A percentile compares a stretch with the other conserved stretches of the same genome.
phyloP scores from a whole-genome alignment of 2,797 vertebrate species.

The Hapalemur alaotrensis region DNA sequence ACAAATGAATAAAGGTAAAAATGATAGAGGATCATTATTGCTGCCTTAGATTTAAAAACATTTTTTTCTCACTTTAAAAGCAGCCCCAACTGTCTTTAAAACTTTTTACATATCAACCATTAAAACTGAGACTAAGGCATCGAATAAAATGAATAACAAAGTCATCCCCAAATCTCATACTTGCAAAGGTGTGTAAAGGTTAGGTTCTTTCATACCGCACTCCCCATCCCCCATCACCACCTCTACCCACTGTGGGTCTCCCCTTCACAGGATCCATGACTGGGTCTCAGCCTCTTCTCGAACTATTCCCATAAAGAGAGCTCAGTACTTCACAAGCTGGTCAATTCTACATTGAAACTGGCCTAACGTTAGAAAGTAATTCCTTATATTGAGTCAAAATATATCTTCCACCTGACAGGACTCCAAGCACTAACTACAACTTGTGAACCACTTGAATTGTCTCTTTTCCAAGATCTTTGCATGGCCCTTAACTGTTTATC shows the following conservation, averaged over 20 bases:
- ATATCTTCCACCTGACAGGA: background rate
- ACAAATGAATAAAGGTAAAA: background rate
- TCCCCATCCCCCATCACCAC: background rate
- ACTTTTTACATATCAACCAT: background rate
- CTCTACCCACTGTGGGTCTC: background rate
- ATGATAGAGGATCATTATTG: background rate
- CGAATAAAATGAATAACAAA: background rate
- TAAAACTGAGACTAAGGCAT: background rate
- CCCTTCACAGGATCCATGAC: background rate
- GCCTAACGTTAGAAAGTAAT: background rate
- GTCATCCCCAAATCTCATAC: background rate
- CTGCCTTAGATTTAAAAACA: background rate
- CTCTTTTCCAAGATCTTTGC: background rate
- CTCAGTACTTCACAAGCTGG: background rate
- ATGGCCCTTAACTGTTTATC: background rate
- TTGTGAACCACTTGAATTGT: background rate
- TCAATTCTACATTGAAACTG: background rate
- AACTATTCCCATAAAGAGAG: background rate
- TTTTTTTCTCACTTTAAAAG: background rate
- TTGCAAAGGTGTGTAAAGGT: background rate
- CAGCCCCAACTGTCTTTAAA: conserved; percentile 5
- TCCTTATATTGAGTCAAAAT: background rate
- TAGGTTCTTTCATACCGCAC: background rate
- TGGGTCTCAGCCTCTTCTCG: background rate
- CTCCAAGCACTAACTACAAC: background rate